A percentile compares a stretch with the other conserved stretches of the same genome.
These are phyloP conservation scores for Spialia ferax DNA, from an alignment of 2,888 invertebrate species.

Conservation along the genomic window DNA sequence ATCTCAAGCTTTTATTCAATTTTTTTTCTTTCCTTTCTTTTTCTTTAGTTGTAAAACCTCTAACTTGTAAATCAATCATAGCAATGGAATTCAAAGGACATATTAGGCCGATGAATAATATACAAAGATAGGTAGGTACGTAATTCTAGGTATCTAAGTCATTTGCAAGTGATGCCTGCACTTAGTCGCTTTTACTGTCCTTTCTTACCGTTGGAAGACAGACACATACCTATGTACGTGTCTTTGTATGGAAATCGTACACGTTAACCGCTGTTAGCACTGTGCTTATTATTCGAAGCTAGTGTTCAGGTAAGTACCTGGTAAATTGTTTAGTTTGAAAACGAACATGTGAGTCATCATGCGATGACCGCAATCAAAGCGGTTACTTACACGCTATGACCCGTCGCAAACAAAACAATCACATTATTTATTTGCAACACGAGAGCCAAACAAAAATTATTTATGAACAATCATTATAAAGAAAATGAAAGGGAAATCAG, in stretches of 20 bases:
- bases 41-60: no score
- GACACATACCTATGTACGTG: not conserved
- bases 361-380: constrained; percentile 43
- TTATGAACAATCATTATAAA: no score
- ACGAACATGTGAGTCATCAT: constrained; percentile 44
- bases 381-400: constrained; percentile 47
- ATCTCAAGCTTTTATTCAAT: no score
- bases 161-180: not conserved
- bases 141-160: no score
- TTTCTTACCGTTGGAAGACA: not conserved
- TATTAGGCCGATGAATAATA: not conserved
- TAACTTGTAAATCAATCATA: no score
- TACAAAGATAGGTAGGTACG: no score
- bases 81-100: not conserved
- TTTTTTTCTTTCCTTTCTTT: no score
- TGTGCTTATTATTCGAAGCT: constrained; percentile 30
- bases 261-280: constrained; percentile 20
- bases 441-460: no score
- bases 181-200: not conserved
- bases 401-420: constrained; percentile 30
- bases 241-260: constrained; percentile 21
- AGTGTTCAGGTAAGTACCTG: constrained; percentile 21
- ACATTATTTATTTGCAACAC: constrained; percentile 11
- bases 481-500: not conserved
- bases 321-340: constrained; percentile 33